phyloP scores from a whole-genome alignment of 2,113 vertebrate species.

The Passer montanus region DNA sequence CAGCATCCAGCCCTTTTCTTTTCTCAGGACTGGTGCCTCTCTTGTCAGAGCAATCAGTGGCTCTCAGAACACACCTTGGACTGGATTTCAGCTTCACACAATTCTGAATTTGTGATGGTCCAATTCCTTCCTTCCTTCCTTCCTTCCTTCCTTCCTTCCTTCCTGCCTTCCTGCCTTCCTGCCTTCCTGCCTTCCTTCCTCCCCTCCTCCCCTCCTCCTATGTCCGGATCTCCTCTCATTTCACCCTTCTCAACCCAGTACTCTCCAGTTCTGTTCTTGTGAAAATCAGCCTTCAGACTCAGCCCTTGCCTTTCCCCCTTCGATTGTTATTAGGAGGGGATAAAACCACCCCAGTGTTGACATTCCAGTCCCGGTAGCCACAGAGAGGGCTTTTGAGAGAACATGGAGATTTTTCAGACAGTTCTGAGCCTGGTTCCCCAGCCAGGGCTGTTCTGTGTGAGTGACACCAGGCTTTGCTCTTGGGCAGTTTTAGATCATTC shows the following conservation, averaged over 20 bases:
- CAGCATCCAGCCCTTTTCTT: neutral
- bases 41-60: neutral
- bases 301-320: neutral
- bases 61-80: neutral
- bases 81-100: neutral
- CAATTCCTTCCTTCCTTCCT: neutral
- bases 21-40: neutral
- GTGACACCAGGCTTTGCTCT: neutral
- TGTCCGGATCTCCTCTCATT: neutral
- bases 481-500: neutral
- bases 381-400: neutral
- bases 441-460: neutral
- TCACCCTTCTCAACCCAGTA: neutral
- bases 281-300: neutral
- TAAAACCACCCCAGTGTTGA: rapidly evolving
- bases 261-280: neutral
- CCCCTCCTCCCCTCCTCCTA: neutral
- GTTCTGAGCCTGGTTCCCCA: neutral
- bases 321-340: neutral
- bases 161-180: no score
- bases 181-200: no score
- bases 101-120: neutral
- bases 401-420: neutral
- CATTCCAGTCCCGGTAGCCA: neutral
- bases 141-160: no score